Evolutionary conservation across 2,797 vertebrate genomes (phyloP), one percentile per base, ranked within the genome.

Genomic region (Notolepis coatsorum): DNA sequence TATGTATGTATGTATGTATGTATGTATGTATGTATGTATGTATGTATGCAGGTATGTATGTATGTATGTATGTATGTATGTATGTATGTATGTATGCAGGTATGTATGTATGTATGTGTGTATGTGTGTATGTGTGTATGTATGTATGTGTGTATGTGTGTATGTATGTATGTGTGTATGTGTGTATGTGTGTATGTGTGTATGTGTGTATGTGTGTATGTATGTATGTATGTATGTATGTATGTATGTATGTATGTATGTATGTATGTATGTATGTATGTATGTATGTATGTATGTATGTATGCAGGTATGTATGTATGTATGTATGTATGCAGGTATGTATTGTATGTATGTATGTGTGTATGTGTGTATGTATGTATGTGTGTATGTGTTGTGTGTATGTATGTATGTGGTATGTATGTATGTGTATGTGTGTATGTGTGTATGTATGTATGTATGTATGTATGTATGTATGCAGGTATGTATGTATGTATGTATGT

Each of bases 41-140:
- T 13, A 10, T 51, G 31, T 51, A 17, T 18, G 25, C 30, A 30
- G 27, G 8, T 17, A 30, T 51, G 38, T 53, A 31, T 13, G 25
- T 45, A 28, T 62, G n/a, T 13, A 33, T 51, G 21, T 45, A 42
- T 53, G n/a, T 25, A 30, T 50, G 41, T 70, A 57, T 80, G 77
- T 73, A 10, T 38, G 35, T 38, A 13, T 13, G 13, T 38, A 13
- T 38, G 13, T 31, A 31, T 31, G 9, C 9, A 9, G 4, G 30
- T 31, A 31, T 31, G 35, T 38, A 13, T 13, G 9, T 31, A 31
- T 31, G 30, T 31, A 31, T 31, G 30, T 31, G 9, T 31, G 9
- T 31, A 31, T 31, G 9, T 31, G 30, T 31, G 30, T 31, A 9
- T 31, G 30, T 31, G 30, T 38, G 12, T 31, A 31, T 31, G 9